Percentiles rank a stretch among this genome's conserved stretches.
Evolutionary conservation across 2,113 vertebrate species (phyloP).

Genomic region (Solenodon paradoxus): DNA sequence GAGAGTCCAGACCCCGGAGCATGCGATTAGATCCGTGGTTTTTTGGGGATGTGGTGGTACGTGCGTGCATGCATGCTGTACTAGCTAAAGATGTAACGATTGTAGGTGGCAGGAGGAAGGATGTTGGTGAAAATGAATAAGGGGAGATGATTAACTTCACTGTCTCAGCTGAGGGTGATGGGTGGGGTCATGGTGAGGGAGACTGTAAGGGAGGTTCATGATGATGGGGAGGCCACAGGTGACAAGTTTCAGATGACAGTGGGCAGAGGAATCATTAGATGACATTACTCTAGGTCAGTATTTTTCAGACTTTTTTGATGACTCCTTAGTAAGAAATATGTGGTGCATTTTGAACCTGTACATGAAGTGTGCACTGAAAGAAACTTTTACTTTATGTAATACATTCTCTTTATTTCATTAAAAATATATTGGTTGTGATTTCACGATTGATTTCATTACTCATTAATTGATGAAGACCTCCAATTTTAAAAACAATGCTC

Average conservation of each 20-base stretch:
- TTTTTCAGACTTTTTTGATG: not conserved
- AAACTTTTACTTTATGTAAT: not conserved
- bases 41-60: not conserved
- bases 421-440: constrained; percentile 24
- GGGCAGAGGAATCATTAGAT: not conserved
- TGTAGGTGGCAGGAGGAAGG: not conserved
- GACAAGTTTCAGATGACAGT: not conserved
- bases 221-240: not conserved
- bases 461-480: not conserved
- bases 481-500: not conserved
- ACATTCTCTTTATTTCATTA: constrained; percentile 33
- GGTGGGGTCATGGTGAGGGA: not conserved
- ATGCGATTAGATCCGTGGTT: not conserved
- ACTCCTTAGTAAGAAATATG: not conserved
- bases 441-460: constrained; percentile 27
- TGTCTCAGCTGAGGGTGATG: not conserved
- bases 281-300: not conserved
- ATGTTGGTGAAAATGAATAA: not conserved
- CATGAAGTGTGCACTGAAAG: not conserved
- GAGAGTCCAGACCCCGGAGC: not conserved
- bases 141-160: not conserved
- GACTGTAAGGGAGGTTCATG: not conserved
- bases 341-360: not conserved
- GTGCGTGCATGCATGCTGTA: not conserved
- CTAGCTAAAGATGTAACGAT: not conserved